phyloP scores from a whole-genome alignment of 2,797 vertebrate species.

The Acrocephalus scirpaceus region DNA sequence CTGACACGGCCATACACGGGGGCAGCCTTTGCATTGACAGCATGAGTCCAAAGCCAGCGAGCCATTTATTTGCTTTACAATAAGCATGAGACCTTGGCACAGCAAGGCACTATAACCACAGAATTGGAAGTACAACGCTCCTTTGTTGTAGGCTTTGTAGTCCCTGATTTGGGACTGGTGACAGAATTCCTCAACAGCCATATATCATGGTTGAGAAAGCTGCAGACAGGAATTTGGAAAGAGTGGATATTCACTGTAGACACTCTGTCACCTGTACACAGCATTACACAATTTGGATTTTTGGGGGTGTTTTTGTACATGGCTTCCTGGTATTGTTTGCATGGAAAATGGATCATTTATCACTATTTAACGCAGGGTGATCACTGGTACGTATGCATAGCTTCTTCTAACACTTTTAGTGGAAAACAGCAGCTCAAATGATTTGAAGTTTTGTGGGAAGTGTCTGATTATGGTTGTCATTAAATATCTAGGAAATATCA shows the following conservation, averaged over 20 bases:
- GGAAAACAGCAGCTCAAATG: background rate
- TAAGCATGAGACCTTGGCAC: background rate
- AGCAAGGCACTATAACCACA: background rate
- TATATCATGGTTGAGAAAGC: background rate
- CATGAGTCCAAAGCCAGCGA: background rate
- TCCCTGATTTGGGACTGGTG: background rate
- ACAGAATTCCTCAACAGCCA: background rate
- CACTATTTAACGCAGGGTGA: background rate
- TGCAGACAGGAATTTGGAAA: background rate
- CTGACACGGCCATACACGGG: fast-evolving
- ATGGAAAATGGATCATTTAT: background rate
- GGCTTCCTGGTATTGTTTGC: background rate
- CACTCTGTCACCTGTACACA: background rate
- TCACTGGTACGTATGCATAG: too few species aligned
- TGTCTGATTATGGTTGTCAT: background rate
- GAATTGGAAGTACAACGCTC: background rate
- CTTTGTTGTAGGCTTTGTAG: fast-evolving
- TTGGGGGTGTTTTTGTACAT: background rate
- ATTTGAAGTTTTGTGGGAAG: background rate
- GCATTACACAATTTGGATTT: background rate
- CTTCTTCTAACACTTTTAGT: background rate
- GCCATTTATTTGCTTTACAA: background rate
- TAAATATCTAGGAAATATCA: background rate
- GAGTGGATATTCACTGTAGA: background rate
- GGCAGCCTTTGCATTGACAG: background rate